Conservation (phyloP, 2,888 invertebrate species). For the Epinotia demarniana region DNA sequence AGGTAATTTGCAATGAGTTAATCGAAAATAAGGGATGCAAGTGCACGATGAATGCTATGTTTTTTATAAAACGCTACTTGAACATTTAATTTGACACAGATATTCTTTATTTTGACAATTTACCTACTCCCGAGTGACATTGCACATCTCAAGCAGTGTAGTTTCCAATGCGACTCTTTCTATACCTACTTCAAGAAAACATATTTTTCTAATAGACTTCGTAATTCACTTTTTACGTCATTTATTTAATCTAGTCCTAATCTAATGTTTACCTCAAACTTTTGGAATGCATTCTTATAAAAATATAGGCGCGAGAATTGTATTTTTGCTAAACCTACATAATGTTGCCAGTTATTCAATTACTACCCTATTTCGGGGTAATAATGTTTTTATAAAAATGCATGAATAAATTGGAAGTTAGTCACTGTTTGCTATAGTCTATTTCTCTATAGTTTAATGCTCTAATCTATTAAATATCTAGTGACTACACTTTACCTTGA, state of each 20-base stretch:
- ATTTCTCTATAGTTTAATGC: slow-evolving; percentile 70
- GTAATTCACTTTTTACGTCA: slow-evolving; percentile 55
- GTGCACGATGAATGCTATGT: slow-evolving; percentile 28
- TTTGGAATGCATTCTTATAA: slow-evolving; percentile 66
- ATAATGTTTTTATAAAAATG: slow-evolving; percentile 64
- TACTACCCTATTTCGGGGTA: slow-evolving; percentile 55
- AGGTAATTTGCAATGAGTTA: slow-evolving; percentile 37
- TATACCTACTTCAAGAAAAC: slow-evolving; percentile 65
- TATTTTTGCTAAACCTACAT: slow-evolving; percentile 61
- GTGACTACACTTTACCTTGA: slow-evolving; percentile 68
- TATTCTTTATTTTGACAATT: slow-evolving; percentile 23
- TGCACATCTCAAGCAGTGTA: slow-evolving; percentile 56
- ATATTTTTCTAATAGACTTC: slow-evolving; percentile 74
- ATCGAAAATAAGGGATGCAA: slow-evolving; percentile 44
- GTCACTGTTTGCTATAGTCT: slow-evolving; percentile 72
- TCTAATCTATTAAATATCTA: slow-evolving; percentile 70
- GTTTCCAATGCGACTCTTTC: slow-evolving; percentile 68
- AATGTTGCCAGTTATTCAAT: slow-evolving; percentile 58
- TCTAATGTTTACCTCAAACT: slow-evolving; percentile 53
- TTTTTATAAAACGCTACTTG: neutral
- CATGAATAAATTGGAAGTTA: slow-evolving; percentile 58
- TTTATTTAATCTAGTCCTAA: slow-evolving; percentile 58
- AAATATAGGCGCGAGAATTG: slow-evolving; percentile 58
- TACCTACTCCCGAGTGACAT: slow-evolving; percentile 55
- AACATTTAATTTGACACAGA: slow-evolving; percentile 12